phyloP scores from a whole-genome alignment of 1,140 invertebrate genomes.

The Saxidomus purpurata region DNA sequence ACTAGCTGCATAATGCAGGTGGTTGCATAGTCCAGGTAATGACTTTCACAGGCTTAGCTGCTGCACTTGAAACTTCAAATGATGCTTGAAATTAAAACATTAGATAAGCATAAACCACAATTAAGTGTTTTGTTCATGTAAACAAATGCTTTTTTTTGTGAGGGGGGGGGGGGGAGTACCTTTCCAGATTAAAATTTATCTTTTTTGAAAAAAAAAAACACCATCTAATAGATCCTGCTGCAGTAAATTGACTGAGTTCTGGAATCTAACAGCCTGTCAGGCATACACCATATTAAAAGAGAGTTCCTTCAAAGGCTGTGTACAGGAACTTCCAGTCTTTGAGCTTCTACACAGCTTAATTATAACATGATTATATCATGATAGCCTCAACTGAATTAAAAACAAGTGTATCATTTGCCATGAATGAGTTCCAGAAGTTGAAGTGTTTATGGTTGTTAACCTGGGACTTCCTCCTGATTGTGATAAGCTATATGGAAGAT shows the following conservation, averaged over 20 bases:
- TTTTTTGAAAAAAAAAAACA: too few species aligned
- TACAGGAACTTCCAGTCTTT: neutral
- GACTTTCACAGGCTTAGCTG: too few species aligned
- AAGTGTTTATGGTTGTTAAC: neutral
- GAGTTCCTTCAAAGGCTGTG: neutral
- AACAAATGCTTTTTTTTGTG: too few species aligned
- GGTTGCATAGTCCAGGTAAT: too few species aligned
- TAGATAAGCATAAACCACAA: too few species aligned
- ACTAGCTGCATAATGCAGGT: too few species aligned
- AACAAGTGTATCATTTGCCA: neutral
- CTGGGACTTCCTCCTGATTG: neutral
- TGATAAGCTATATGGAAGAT: neutral
- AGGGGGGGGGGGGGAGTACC: too few species aligned
- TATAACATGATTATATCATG: neutral
- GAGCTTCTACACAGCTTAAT: neutral
- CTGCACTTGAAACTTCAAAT: too few species aligned
- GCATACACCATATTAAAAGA: neutral
- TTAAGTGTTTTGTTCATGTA: too few species aligned
- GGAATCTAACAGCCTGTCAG: neutral
- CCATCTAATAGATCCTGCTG: too few species aligned
- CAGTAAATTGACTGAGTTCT: neutral
- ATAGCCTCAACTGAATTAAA: neutral
- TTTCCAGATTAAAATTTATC: too few species aligned
- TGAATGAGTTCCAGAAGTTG: neutral
- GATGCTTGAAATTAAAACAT: too few species aligned